phyloP scores from a whole-genome alignment of 1,140 invertebrate genomes.

The Hirudo medicinalis region DNA sequence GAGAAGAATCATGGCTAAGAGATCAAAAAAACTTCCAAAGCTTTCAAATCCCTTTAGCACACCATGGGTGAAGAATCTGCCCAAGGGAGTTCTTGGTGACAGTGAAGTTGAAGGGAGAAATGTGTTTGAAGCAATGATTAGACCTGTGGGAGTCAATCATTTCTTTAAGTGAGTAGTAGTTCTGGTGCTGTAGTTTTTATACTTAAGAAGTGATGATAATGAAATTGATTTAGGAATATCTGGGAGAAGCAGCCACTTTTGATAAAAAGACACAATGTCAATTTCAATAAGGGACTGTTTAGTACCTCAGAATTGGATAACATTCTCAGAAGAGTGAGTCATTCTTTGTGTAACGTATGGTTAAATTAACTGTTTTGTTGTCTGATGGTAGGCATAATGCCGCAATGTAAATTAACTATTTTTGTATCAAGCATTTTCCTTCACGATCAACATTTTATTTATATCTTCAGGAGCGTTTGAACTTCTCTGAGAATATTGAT shows the following conservation, averaged over 20 bases:
- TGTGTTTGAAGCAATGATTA: constrained; percentile 56
- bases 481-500: constrained; percentile 76
- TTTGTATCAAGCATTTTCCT: neutral
- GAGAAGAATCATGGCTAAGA: neutral
- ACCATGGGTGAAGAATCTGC: constrained; percentile 15
- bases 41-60: neutral
- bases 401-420: neutral
- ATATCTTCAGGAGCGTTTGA: constrained; percentile 50
- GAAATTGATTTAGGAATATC: constrained; percentile 29
- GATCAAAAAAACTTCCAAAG: neutral
- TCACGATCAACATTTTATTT: constrained; percentile 3
- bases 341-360: too few species aligned
- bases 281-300: constrained; percentile 61
- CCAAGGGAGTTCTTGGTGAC: constrained; percentile 28
- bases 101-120: constrained; percentile 44
- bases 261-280: constrained; percentile 51
- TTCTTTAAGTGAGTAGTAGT: constrained; percentile 50
- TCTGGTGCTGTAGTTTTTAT: too few species aligned
- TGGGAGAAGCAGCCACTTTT: constrained; percentile 72
- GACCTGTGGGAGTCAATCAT: constrained; percentile 49
- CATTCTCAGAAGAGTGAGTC: constrained; percentile 51
- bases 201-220: too few species aligned
- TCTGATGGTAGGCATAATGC: too few species aligned
- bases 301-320: constrained; percentile 61
- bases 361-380: too few species aligned